These are phyloP conservation scores for Lithophane leautieri DNA, from an alignment of 2,888 invertebrate species.

Conservation along the genomic window DNA sequence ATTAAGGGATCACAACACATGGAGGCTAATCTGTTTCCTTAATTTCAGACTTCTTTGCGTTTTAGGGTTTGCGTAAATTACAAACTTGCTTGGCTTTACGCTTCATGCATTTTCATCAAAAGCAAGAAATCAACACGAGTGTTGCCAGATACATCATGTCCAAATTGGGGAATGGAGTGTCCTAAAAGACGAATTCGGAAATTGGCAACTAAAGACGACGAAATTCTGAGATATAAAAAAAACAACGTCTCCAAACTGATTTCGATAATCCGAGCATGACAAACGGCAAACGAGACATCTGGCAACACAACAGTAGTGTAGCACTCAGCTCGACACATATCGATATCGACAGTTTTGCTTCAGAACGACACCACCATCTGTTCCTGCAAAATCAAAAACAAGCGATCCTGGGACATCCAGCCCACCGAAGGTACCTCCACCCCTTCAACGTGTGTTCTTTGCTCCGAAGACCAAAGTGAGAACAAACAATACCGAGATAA, in stretches of 20 bases:
- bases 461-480: constrained; percentile 76
- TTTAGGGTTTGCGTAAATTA: not conserved
- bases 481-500: constrained; percentile 70
- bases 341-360: constrained; percentile 77
- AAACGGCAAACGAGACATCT: constrained; percentile 46
- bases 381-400: constrained; percentile 76
- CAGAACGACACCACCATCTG: constrained; percentile 83
- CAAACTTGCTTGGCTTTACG: constrained; percentile 22
- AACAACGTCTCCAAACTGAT: not conserved
- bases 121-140: constrained; percentile 36
- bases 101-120: constrained; percentile 46
- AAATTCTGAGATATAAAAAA: not conserved
- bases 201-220: not conserved
- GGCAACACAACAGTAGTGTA: constrained; percentile 67
- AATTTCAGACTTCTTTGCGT: constrained; percentile 13
- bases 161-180: constrained; percentile 36
- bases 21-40: constrained; percentile 2
- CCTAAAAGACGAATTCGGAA: not conserved
- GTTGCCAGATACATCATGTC: constrained; percentile 63
- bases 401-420: constrained; percentile 73
- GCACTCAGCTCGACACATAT: constrained; percentile 67
- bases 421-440: constrained; percentile 79
- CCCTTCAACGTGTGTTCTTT: constrained; percentile 83
- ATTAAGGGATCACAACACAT: not conserved
- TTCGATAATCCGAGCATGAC: constrained; percentile 35